These are phyloP conservation scores for Oryctes rhinoceros DNA, from an alignment of 1,140 invertebrate genomes.

Conservation along the genomic window DNA sequence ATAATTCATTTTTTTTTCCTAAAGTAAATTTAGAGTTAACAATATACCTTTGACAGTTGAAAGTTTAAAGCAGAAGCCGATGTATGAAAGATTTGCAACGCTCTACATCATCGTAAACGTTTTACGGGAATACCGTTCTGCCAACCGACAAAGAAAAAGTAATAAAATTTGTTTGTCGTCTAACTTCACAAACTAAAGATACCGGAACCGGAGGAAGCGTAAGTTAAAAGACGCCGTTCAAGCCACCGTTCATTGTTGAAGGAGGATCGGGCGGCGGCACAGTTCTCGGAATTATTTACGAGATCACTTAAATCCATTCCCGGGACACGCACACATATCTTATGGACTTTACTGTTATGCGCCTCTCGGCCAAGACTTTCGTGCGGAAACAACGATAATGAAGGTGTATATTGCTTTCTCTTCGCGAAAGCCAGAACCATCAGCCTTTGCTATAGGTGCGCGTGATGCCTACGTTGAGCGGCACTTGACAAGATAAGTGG, in stretches of 20 bases:
- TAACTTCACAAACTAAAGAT: conserved; percentile 26
- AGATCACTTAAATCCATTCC: conserved; percentile 33
- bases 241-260: not conserved
- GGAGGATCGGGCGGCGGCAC: not conserved
- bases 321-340: conserved; percentile 31
- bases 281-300: conserved; percentile 32
- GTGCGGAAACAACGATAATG: conserved; percentile 33
- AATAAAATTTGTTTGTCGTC: conserved; percentile 21
- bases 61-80: not conserved
- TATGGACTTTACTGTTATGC: conserved; percentile 28
- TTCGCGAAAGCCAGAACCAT: not conserved
- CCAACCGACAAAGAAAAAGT: conserved; percentile 1
- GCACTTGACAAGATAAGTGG: conserved; percentile 35
- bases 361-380: conserved; percentile 24
- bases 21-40: not conserved
- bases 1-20: no score
- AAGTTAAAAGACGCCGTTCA: conserved; percentile 16
- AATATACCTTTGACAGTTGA: not conserved
- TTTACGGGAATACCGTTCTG: not conserved
- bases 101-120: conserved; percentile 3
- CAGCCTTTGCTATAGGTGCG: conserved; percentile 6
- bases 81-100: not conserved
- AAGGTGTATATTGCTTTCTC: conserved; percentile 35
- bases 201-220: not conserved
- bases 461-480: conserved; percentile 27